Evolutionary conservation across 2,797 vertebrate genomes (phyloP).

Genomic region (Syndactyla subalaris): DNA sequence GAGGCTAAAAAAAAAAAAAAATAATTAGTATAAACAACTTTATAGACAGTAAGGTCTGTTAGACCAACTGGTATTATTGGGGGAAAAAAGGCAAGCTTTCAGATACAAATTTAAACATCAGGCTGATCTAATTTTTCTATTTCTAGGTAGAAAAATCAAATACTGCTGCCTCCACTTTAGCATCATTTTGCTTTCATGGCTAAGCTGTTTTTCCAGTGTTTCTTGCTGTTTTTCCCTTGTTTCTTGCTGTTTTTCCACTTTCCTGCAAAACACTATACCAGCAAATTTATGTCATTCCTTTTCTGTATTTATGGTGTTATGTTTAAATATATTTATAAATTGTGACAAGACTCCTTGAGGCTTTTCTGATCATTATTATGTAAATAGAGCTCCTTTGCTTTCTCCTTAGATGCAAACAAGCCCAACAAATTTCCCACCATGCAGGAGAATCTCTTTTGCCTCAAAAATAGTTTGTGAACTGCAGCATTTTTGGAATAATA

Average conservation of each 20-base stretch:
- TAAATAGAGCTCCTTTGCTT: background rate
- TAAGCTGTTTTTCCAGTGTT: background rate
- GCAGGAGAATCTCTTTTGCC: background rate
- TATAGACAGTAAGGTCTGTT: too few species aligned
- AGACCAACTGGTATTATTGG: too few species aligned
- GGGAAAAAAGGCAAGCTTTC: too few species aligned
- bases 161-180: too few species aligned
- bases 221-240: background rate
- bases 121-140: too few species aligned
- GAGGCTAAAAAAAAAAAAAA: background rate
- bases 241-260: background rate
- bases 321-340: conserved; percentile 9
- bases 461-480: background rate
- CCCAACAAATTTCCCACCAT: background rate
- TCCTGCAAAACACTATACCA: background rate
- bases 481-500: background rate
- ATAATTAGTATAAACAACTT: too few species aligned
- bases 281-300: background rate
- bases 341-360: background rate
- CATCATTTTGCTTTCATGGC: background rate
- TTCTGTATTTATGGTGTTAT: background rate
- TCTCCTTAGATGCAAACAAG: background rate
- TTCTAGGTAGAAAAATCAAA: too few species aligned
- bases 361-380: background rate
- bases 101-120: too few species aligned